Base-by-base conservation (phyloP, 2,797 vertebrate species). In the Eulemur coronatus region DNA sequence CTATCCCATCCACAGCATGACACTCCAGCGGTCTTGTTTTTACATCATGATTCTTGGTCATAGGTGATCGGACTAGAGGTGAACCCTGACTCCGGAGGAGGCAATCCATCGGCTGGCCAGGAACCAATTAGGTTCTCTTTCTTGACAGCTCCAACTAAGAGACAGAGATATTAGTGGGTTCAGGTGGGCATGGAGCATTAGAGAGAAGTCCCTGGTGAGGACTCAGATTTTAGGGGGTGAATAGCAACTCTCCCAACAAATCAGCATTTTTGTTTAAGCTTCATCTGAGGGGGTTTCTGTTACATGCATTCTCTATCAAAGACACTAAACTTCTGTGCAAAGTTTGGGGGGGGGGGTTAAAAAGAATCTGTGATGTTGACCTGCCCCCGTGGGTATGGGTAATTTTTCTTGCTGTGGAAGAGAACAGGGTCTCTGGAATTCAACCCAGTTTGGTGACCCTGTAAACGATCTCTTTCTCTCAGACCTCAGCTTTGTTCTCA, bases 351-450 rank as follows among this genome's bases (percentile, higher is more conserved):
- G 3, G 24, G 52, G 11, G 6, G 20, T 7, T 63, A 55, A 28
- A 5, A 65, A 28, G 41, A 63, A 86, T 17, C 7, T 11, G 14
- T 12, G 13, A 20, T 48, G 11, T 20, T 43, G 50, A 11, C 28
- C 33, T 78, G 14, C 11, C n/a, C 28, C 18, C 2, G 0, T 5
- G 3, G 30, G 12, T 30, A 61, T 50, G 28, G n/a, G 5, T 48
- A 72, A 52, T 59, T 70, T 79, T 92, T 20, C 61, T 67, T 55
- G n/a, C 78, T 87, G 4, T 26, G 30, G n/a, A 86, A 69, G 69
- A 84, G 59, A 61, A 43, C 35, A 13, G 55, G n/a, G 20, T 80
- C n/a, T 86, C 65, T 94, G 67, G 50, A 85, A 43, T 96, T 82
- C 70, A 78, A 7, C 28, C 17, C 28, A 80, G 26, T 20, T 67